Conservation (phyloP, 2,113 vertebrate species). For the Podarcis muralis region DNA sequence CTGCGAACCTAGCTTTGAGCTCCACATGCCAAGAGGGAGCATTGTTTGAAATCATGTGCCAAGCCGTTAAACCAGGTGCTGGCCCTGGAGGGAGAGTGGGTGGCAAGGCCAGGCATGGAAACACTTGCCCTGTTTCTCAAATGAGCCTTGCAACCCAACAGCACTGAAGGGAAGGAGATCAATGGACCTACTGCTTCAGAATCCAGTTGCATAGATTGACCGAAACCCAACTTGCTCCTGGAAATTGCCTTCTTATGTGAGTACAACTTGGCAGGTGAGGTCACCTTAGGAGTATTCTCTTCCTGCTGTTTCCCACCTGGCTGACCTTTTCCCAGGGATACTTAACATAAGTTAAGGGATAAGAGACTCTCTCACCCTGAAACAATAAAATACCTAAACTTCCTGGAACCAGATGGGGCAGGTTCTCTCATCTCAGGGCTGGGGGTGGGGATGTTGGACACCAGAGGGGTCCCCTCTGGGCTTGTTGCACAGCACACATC, state of each 20-base stretch:
- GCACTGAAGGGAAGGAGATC: slow-evolving; percentile 31
- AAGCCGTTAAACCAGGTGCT: slow-evolving; percentile 49
- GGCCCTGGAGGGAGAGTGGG: slow-evolving; percentile 28
- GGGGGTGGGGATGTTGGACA: not conserved
- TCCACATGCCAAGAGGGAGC: slow-evolving; percentile 43
- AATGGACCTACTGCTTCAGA: slow-evolving; percentile 51
- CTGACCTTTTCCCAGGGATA: slow-evolving; percentile 6
- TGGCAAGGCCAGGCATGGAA: slow-evolving; percentile 46
- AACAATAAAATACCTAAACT: slow-evolving; percentile 35
- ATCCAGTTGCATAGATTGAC: slow-evolving; percentile 41
- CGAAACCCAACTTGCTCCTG: slow-evolving; percentile 33
- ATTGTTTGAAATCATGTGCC: slow-evolving; percentile 62
- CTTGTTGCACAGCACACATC: slow-evolving; percentile 33
- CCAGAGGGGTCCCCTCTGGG: not conserved
- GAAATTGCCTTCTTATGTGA: slow-evolving; percentile 33
- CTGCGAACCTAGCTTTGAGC: slow-evolving; percentile 50
- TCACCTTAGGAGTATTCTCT: slow-evolving; percentile 3
- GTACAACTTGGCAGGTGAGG: slow-evolving; percentile 28
- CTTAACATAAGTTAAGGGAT: slow-evolving; percentile 47
- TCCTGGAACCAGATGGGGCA: slow-evolving; percentile 53
- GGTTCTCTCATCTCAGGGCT: slow-evolving; percentile 32
- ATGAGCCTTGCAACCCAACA: slow-evolving; percentile 40
- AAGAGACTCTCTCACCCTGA: slow-evolving; percentile 47
- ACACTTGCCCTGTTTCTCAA: not conserved
- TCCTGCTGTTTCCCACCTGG: slow-evolving; percentile 11